Evolutionary conservation across 2,888 invertebrate genomes (phyloP).

Genomic region (Zeuzera pyrina): DNA sequence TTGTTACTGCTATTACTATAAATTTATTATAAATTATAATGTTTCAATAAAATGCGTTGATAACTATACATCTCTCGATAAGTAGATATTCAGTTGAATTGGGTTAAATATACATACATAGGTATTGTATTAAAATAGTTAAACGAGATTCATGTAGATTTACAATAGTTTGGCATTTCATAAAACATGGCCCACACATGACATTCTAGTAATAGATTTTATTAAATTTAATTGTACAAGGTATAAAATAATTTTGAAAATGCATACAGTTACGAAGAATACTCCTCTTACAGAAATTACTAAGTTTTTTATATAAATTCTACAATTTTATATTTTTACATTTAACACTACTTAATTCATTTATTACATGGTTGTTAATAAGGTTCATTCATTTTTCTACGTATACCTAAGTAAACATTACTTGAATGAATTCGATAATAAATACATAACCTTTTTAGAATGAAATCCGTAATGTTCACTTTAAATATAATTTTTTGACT

Average conservation of each 20-base stretch:
- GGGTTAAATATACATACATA: conserved; percentile 1
- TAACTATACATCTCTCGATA: conserved; percentile 20
- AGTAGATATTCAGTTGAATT: not conserved
- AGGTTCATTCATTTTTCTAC: conserved; percentile 37
- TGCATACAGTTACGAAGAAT: conserved; percentile 28
- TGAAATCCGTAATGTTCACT: too few species aligned
- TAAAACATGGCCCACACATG: conserved; percentile 38
- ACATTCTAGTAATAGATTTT: not conserved
- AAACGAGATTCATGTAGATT: conserved; percentile 28
- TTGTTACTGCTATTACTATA: too few species aligned
- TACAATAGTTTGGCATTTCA: conserved; percentile 50
- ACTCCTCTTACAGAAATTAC: conserved; percentile 22
- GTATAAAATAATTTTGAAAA: conserved; percentile 40
- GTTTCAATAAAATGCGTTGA: conserved; percentile 18
- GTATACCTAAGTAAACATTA: conserved; percentile 30
- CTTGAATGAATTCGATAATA: too few species aligned
- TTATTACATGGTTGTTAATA: conserved; percentile 54
- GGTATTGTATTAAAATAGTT: not conserved
- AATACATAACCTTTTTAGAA: too few species aligned
- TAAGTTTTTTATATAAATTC: conserved; percentile 18
- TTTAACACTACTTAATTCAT: conserved; percentile 49
- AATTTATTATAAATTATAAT: conserved; percentile 6
- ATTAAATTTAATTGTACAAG: conserved; percentile 16
- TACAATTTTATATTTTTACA: conserved; percentile 44
- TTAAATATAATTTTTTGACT: too few species aligned